These are phyloP conservation scores for Nasua narica DNA, from an alignment of 2,797 vertebrate species.

Conservation along the genomic window DNA sequence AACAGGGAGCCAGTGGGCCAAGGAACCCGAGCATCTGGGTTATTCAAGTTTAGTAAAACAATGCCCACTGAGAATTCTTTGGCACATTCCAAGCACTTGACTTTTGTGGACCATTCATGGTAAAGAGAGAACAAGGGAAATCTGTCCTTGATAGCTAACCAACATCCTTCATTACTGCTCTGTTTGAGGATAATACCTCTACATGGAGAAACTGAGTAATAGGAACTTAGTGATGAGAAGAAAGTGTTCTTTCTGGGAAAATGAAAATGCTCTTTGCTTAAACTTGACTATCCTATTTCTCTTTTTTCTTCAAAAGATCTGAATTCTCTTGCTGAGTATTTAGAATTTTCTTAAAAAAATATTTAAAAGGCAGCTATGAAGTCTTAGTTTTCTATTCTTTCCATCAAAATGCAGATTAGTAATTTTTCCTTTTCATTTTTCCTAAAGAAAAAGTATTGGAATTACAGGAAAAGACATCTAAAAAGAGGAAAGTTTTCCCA, in stretches of 20 bases:
- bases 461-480: background rate
- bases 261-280: background rate
- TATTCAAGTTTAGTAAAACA: background rate
- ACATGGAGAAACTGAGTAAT: background rate
- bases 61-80: background rate
- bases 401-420: background rate
- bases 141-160: background rate
- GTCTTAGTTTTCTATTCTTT: background rate
- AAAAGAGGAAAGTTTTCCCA: background rate
- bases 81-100: background rate
- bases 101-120: background rate
- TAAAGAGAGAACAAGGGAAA: background rate
- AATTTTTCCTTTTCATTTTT: background rate
- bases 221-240: background rate
- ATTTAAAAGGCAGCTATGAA: background rate
- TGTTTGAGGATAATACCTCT: background rate
- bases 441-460: background rate
- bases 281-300: background rate
- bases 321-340: background rate
- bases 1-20: background rate
- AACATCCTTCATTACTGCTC: background rate
- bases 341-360: background rate
- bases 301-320: background rate
- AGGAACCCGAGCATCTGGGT: background rate
- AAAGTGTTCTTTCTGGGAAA: background rate